Evolutionary conservation across 2,888 invertebrate species (phyloP), one percentile per base, ranked within the genome.

Genomic region (Hydropsyche betteni): DNA sequence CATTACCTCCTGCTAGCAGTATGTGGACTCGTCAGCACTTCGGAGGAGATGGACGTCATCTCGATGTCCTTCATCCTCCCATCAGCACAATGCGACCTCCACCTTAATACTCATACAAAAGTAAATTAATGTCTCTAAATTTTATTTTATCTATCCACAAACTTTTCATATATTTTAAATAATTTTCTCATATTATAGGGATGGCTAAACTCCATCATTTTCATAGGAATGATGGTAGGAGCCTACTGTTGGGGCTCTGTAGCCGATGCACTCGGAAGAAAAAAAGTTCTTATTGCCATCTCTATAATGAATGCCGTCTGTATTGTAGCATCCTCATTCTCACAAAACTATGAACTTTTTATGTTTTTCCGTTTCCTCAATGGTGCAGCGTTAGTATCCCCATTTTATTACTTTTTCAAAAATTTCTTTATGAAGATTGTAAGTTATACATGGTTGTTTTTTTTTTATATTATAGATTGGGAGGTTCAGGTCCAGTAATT

Each of bases 41-140:
- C 95, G 85, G 96, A 97, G 90, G 96, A 96, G 89, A 95, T 97
- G 92, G 96, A 96, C 88, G 95, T 96, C 88, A 94, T 97, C 83
- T 95, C 94, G 82, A 95, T 97, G 92, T 96, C 96, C 81, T 97
- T 96, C 90, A 94, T 97, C 85, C 88, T 97, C 79, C 96, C 96
- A 68, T 94, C 95, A 82, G 96, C 96, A 80, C 94, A 96, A 86
- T 96, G 96, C 90, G 97, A 97, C 88, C 89, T 97, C 84, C 86
- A 93, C 80, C 90, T 97, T 81, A 92, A 93, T 83, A 95, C 96
- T 74, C 90, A 92, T 81, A 93, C 94, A 80, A 96, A 96, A 86
- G 94, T 94, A 85, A 70, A 16, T 50, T 4, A 7, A 69, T 50
- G 0, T n/a, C 0, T 12, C 1, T 44, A 44, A 8, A 8, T 44